phyloP scores from a whole-genome alignment of 2,797 vertebrate species.

The Trachurus trachurus region DNA sequence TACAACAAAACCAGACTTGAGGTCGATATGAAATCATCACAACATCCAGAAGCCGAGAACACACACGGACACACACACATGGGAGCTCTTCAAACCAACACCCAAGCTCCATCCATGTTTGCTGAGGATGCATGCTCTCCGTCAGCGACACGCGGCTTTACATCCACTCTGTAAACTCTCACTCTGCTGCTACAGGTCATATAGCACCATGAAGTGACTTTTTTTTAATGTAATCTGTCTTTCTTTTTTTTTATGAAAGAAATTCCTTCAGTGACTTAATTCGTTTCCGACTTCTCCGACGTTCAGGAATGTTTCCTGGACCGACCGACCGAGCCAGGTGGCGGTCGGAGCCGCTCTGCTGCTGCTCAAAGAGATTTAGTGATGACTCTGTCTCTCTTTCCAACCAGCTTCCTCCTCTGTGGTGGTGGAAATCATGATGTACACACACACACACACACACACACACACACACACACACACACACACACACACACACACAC shows the following conservation, averaged over 20 bases:
- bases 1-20: too few relatives aligned
- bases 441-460: slow-evolving; percentile 32
- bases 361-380: slow-evolving; percentile 55
- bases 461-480: background rate
- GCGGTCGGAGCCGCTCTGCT: slow-evolving; percentile 47
- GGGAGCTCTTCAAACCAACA: background rate
- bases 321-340: slow-evolving; percentile 14
- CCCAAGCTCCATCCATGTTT: slow-evolving; percentile 1
- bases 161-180: slow-evolving; percentile 14
- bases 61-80: background rate
- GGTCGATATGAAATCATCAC: background rate
- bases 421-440: slow-evolving; percentile 35
- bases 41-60: background rate
- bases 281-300: slow-evolving; percentile 42
- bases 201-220: slow-evolving; percentile 3
- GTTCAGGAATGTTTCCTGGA: slow-evolving; percentile 45
- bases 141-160: slow-evolving; percentile 14
- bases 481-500: slow-evolving; percentile 23
- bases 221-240: too few relatives aligned
- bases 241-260: slow-evolving; percentile 43
- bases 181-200: background rate
- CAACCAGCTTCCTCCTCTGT: slow-evolving; percentile 49
- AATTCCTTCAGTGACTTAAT: slow-evolving; percentile 56
- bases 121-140: slow-evolving; percentile 17
- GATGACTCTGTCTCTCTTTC: slow-evolving; percentile 6